These are phyloP conservation scores for Eustalomyia histrio DNA, from an alignment of 2,888 invertebrate species.

Conservation along the genomic window DNA sequence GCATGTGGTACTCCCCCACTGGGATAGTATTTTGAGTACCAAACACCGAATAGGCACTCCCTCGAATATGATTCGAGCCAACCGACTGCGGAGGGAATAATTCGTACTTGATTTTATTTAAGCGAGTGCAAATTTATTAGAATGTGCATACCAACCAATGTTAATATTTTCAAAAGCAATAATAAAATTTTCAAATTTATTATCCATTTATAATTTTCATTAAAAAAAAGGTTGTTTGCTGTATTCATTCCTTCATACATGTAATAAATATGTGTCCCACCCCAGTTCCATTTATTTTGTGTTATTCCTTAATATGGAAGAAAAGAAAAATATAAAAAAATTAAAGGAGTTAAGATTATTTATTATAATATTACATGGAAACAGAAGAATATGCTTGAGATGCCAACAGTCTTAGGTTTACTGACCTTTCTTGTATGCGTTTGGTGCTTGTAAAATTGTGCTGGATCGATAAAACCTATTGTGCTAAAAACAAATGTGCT, in stretches of 20 bases:
- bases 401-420: slow-evolving; percentile 26
- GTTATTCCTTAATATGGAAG: not conserved
- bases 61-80: too few relatives aligned
- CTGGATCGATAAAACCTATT: slow-evolving; percentile 28
- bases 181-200: too few relatives aligned
- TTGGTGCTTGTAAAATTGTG: slow-evolving; percentile 3
- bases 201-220: slow-evolving; percentile 8
- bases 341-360: slow-evolving; percentile 9
- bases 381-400: slow-evolving; percentile 20
- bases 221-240: too few relatives aligned
- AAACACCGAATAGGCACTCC: too few relatives aligned
- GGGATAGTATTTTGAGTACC: too few relatives aligned
- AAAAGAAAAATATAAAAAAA: not conserved
- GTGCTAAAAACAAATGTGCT: slow-evolving; percentile 22
- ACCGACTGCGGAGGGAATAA: too few relatives aligned
- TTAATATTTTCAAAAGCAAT: too few relatives aligned
- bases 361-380: slow-evolving; percentile 19
- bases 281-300: not conserved
- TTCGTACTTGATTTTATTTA: too few relatives aligned
- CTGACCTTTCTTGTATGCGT: slow-evolving; percentile 28
- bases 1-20: too few relatives aligned
- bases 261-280: not conserved
- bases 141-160: too few relatives aligned
- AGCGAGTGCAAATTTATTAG: too few relatives aligned
- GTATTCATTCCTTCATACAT: not conserved